Conservation (phyloP, 2,888 invertebrate species). For the Sinelater perroti region DNA sequence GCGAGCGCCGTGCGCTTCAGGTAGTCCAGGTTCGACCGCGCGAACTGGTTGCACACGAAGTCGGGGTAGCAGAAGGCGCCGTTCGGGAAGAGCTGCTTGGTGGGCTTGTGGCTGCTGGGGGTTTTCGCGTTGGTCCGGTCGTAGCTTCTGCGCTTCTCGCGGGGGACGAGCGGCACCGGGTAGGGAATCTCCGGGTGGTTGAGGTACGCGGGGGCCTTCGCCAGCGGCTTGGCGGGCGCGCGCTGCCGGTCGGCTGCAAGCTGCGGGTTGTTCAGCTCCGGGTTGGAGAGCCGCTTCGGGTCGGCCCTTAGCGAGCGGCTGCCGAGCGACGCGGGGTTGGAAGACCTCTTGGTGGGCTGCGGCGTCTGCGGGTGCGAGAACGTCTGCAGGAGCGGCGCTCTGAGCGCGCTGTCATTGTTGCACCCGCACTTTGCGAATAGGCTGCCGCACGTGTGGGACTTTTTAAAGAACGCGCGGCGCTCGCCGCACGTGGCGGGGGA, state of each 20-base stretch:
- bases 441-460: slow-evolving; percentile 60
- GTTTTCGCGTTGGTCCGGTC: slow-evolving; percentile 44
- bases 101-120: slow-evolving; percentile 10
- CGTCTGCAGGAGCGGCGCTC: slow-evolving; percentile 38
- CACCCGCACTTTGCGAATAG: slow-evolving; percentile 60
- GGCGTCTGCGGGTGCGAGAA: slow-evolving; percentile 38
- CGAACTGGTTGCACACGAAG: slow-evolving; percentile 30
- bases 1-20: slow-evolving; percentile 53
- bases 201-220: slow-evolving; percentile 45
- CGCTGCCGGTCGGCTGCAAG: slow-evolving; percentile 20
- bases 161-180: slow-evolving; percentile 46
- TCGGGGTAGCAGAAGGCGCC: slow-evolving; percentile 29
- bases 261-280: slow-evolving; percentile 38
- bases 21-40: slow-evolving; percentile 49
- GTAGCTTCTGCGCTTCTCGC: slow-evolving; percentile 43
- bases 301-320: slow-evolving; percentile 3
- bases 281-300: slow-evolving; percentile 45
- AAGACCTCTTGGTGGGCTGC: slow-evolving; percentile 32
- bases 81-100: slow-evolving; percentile 18
- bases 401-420: slow-evolving; percentile 30
- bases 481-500: slow-evolving; percentile 33
- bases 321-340: slow-evolving; percentile 28
- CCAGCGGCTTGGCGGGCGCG: slow-evolving; percentile 3
- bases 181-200: slow-evolving; percentile 59
- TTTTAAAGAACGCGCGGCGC: slow-evolving; percentile 42